Base-by-base conservation (phyloP, 2,797 vertebrate species). In the Nyctalus aviator region DNA sequence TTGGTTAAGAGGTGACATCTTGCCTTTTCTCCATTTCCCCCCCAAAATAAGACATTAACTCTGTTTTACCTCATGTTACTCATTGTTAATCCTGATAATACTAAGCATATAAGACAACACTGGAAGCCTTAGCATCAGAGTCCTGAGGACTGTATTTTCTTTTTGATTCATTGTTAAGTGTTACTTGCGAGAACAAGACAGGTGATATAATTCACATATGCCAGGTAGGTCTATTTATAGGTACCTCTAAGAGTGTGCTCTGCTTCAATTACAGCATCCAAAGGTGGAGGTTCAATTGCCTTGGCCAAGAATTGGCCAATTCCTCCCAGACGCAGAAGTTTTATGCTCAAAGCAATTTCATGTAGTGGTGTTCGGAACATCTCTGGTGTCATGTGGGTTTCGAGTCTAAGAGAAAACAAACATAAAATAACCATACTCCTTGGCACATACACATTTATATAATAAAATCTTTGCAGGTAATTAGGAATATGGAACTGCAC, bases 211-310 rank as follows among this genome's bases (percentile, higher is more conserved):
- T 46, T 35, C 44, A 35, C 8, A 20, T 23, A 50, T 76, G 32
- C 18, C 37, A 77, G n/a, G 23, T 21, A 89, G 23, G 27, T 66
- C 44, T 64, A 5, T 66, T 35, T 90, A 3, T 7, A 53, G 10
- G n/a, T 98, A 99, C 99, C 99, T 99, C 97, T 98, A 27, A 99
- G 98, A 0, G 99, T 99, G 97, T 99, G 99, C 41, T 99, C 99
- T 0, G 99, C 99, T 97, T 99, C 99, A 8, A 99, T 99, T 72
- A 99, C 99, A 0, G 99, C 99, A 82, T 99, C 99, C 98, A 99
- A 96, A 0, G 99, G 99, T 0, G 99, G 99, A 0, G 99, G 99
- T 72, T 99, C 99, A 44, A 99, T 99, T 44, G 99, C 99, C 95
- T 99, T 99, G 72, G 99, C 99, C 97, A 99, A 96, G 93, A 99